phyloP scores from a whole-genome alignment of 2,797 vertebrate genomes.

The Catharus ustulatus region DNA sequence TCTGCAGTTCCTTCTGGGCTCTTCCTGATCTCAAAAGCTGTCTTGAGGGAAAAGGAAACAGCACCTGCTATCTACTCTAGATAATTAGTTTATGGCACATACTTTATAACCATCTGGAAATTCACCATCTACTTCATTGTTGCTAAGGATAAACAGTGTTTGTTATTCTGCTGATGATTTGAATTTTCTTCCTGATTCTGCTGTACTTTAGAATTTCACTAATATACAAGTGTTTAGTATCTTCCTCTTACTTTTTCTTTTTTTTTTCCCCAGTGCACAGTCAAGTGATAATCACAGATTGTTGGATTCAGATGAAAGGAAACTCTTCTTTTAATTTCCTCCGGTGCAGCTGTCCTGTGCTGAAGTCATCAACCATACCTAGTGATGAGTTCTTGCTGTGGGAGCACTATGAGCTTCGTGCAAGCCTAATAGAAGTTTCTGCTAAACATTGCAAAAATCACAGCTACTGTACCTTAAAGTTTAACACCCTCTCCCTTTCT shows the following conservation, averaged over 20 bases:
- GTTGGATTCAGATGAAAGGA: conserved; percentile 28
- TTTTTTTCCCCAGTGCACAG: background rate
- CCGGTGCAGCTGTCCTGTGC: background rate
- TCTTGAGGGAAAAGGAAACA: background rate
- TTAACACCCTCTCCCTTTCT: background rate
- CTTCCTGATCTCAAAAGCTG: background rate
- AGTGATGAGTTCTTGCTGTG: background rate
- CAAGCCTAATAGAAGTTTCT: background rate
- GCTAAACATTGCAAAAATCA: background rate
- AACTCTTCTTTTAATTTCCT: background rate
- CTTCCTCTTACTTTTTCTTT: background rate
- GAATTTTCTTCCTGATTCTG: background rate
- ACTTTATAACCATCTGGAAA: background rate
- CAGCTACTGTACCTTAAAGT: background rate
- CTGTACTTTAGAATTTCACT: background rate
- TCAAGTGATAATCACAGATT: background rate
- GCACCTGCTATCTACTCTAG: background rate
- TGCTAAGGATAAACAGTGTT: background rate
- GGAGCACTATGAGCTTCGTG: background rate
- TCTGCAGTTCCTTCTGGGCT: background rate
- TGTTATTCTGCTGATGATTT: background rate
- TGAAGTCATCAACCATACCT: conserved; percentile 1
- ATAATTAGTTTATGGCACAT: background rate
- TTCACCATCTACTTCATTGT: background rate
- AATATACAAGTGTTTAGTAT: background rate